Evolutionary conservation across 2,797 vertebrate species (phyloP).

Genomic region (Macropus fuliginosus): DNA sequence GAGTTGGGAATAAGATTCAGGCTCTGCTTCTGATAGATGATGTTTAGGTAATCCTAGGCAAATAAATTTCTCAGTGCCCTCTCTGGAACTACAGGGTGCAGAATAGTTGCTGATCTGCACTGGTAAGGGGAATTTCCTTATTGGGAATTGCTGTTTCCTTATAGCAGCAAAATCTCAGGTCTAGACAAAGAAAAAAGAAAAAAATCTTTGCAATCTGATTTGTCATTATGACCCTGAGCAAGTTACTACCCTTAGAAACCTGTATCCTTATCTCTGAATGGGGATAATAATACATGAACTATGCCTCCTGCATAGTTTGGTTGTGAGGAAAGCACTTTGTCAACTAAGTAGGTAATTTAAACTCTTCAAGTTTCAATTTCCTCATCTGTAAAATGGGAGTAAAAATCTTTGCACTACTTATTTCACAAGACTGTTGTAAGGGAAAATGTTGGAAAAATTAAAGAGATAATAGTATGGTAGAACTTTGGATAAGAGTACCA

Average conservation of each 20-base stretch:
- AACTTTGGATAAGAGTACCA: not conserved
- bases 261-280: not conserved
- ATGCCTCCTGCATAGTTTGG: not conserved
- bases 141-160: not conserved
- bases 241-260: not conserved
- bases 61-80: not conserved
- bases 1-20: not conserved
- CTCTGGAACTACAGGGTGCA: not conserved
- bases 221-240: not conserved
- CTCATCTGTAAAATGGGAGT: conserved; percentile 46
- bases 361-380: conserved; percentile 48
- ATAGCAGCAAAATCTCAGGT: not conserved
- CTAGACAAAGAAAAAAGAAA: not conserved
- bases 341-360: conserved; percentile 26
- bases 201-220: not conserved
- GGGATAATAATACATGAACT: not conserved
- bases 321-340: not conserved
- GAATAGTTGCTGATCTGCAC: not conserved
- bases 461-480: not conserved
- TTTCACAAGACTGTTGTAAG: not conserved
- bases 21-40: not conserved
- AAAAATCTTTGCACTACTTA: conserved; percentile 2
- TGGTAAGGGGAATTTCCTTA: not conserved
- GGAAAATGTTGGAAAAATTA: conserved; percentile 28
- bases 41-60: not conserved